A percentile compares a stretch with the other conserved stretches of the same genome.
Evolutionary conservation across 1,140 invertebrate species (phyloP).

Genomic region (Pantala flavescens): DNA sequence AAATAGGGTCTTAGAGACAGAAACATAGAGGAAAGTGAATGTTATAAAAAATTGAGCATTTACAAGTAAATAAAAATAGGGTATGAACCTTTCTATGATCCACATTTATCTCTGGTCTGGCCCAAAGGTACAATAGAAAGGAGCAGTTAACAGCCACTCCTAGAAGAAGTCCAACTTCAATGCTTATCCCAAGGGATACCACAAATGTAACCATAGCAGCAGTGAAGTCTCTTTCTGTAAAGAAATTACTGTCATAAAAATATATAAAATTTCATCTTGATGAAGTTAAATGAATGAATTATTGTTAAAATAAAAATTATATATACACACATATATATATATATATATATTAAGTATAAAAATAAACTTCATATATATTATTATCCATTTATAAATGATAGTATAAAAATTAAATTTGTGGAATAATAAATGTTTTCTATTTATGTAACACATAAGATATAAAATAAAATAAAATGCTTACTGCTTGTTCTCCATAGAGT

Average conservation of each 20-base stretch:
- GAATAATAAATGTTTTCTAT: too few species aligned
- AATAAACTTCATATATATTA: too few species aligned
- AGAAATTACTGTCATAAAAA: constrained; percentile 21
- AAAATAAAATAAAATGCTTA: constrained; percentile 34
- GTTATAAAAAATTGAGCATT: neutral
- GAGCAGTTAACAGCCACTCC: constrained; percentile 48
- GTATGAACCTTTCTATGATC: constrained; percentile 46
- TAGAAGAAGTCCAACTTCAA: constrained; percentile 56
- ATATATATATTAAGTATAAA: too few species aligned
- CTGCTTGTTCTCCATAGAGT: constrained; percentile 54
- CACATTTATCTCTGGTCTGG: constrained; percentile 34
- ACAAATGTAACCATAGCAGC: constrained; percentile 47
- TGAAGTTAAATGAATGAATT: too few species aligned
- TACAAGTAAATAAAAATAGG: constrained; percentile 29
- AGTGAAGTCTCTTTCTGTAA: constrained; percentile 48
- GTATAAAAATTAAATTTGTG: too few species aligned
- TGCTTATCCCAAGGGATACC: constrained; percentile 42
- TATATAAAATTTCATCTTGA: constrained; percentile 12
- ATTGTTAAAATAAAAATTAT: too few species aligned
- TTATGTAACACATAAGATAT: too few species aligned
- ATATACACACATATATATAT: too few species aligned
- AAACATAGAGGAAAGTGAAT: neutral
- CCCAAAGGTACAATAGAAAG: constrained; percentile 46
- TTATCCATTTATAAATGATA: too few species aligned
- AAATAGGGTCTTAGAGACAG: too few species aligned